These are phyloP conservation scores for Cyprinodon brontotheroides DNA, from an alignment of 2,113 vertebrate species.

Conservation along the genomic window DNA sequence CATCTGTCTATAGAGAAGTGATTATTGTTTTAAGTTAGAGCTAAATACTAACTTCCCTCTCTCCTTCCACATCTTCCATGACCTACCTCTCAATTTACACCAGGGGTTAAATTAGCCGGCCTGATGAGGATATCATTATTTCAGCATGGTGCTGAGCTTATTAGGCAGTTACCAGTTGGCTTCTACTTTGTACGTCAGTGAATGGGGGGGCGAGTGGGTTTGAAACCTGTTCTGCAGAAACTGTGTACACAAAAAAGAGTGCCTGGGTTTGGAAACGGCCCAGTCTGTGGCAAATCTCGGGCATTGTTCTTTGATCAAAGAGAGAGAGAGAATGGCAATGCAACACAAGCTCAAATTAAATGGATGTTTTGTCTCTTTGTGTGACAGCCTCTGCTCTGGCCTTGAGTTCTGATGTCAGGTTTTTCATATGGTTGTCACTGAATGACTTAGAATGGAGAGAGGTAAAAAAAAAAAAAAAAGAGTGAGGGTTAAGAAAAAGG, in stretches of 20 bases:
- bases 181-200: conserved; percentile 5
- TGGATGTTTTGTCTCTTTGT: conserved; percentile 61
- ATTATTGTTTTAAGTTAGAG: conserved; percentile 53
- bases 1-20: conserved; percentile 15
- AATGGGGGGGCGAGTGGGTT: conserved; percentile 7
- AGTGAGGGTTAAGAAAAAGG: neutral
- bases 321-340: conserved; percentile 40
- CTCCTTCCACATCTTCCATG: conserved; percentile 10
- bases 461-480: neutral
- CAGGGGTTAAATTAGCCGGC: conserved; percentile 59
- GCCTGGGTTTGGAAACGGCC: conserved; percentile 35
- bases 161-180: conserved; percentile 11
- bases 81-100: conserved; percentile 59
- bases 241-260: conserved; percentile 10
- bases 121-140: conserved; percentile 59
- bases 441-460: conserved; percentile 22
- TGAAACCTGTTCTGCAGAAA: conserved; percentile 58
- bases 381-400: conserved; percentile 58
- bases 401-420: conserved; percentile 49
- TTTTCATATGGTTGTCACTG: conserved; percentile 32
- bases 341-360: conserved; percentile 61
- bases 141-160: conserved; percentile 29
- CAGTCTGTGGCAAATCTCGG: conserved; percentile 42
- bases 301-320: conserved; percentile 68
- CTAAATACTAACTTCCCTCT: conserved; percentile 1